Evolutionary conservation across 2,888 invertebrate genomes (phyloP), one percentile per base, ranked within the genome.

Genomic region (Barypeithes pellucidus): DNA sequence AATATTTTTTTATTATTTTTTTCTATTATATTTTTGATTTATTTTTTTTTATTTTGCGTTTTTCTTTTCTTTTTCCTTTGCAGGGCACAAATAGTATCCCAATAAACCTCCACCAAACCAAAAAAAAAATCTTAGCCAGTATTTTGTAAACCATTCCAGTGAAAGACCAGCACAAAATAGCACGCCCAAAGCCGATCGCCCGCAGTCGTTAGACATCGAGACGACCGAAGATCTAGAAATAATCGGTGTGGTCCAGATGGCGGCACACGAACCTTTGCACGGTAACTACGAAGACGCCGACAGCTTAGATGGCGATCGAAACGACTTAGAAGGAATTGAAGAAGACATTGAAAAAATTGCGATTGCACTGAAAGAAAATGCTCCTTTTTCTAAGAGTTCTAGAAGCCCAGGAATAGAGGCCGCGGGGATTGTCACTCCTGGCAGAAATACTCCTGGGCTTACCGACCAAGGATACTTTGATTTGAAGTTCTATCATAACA

Each of bases 401-500:
- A 60, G 20, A n/a, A 72, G 72, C 50, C 73, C 77, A 22, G 47
- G 73, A 18, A 52, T 73, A 8, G 76, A 72, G 12, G 77, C 75
- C 57, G 77, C 75, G 16, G 75, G 72, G 73, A 84, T 84, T 80
- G 81, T 83, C 50, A 78, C 81, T 22, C 82, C 81, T 39, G 84
- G 82, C 71, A 86, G 86, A 73, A 84, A 84, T 43, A 84, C 86
- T 39, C 85, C 84, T 79, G 85, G 86, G 77, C 80, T 87, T 60
- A 92, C 92, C 18, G 90, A 90, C 60, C 89, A 90, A 80, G 92
- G 92, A 50, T 93, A 90, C 84, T 89, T 93, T 79, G 93, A 94
- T 86, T 88, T 94, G 50, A 94, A 94, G 83, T 93, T 93, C 86
- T 92, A 92, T 85, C 93, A 93, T 85, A 93, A 92, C 80, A 92